phyloP scores from a whole-genome alignment of 2,797 vertebrate genomes.

The Salarias fasciatus region DNA sequence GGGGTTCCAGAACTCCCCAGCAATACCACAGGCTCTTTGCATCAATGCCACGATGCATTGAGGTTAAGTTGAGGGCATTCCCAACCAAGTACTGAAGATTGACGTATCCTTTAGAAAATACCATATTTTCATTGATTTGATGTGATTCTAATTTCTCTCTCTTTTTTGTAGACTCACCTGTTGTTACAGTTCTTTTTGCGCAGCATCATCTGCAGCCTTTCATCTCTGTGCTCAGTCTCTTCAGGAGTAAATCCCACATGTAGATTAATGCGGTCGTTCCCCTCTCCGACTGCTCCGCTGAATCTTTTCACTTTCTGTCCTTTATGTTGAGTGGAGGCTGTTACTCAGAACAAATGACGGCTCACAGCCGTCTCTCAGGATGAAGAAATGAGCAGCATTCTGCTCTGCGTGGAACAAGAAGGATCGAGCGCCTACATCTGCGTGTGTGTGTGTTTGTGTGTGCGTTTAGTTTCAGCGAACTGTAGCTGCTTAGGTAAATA shows the following conservation, averaged over 20 bases:
- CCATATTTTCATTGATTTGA: too few relatives aligned
- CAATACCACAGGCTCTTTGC: too few relatives aligned
- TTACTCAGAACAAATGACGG: constrained; percentile 36
- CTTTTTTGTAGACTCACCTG: too few relatives aligned
- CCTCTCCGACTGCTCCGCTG: constrained; percentile 19
- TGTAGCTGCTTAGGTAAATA: not conserved
- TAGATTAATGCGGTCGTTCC: constrained; percentile 29
- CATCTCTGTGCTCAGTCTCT: not conserved
- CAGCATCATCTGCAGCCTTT: not conserved
- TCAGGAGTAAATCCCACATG: not conserved
- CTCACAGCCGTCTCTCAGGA: constrained; percentile 12
- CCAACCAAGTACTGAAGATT: too few relatives aligned
- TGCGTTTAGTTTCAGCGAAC: not conserved
- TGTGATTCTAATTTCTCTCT: too few relatives aligned
- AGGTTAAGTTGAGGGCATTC: too few relatives aligned
- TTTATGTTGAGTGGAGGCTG: constrained; percentile 23
- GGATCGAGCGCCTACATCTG: constrained; percentile 17
- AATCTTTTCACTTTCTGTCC: constrained; percentile 13
- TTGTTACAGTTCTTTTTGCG: not conserved
- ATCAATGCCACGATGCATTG: too few relatives aligned
- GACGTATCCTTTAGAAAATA: too few relatives aligned
- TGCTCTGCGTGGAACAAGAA: not conserved
- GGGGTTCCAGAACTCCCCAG: too few relatives aligned
- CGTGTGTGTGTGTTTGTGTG: not conserved
- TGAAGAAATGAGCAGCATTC: constrained; percentile 16